Conservation (phyloP, 2,113 vertebrate genomes). For the Salminus brasiliensis region DNA sequence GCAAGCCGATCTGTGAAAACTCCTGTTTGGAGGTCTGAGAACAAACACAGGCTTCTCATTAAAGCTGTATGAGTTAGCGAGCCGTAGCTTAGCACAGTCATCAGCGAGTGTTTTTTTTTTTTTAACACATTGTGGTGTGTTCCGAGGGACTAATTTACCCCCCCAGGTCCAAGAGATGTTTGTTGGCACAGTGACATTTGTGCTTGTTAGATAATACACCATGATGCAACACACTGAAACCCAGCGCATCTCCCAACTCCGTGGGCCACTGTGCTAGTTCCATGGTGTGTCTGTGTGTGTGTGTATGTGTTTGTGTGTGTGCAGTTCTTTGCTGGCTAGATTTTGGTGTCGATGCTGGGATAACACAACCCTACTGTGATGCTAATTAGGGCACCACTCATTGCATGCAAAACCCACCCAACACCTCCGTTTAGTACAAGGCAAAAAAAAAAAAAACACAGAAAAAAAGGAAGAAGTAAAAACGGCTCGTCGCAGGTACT, state of each 20-base stretch:
- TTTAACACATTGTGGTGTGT: slow-evolving; percentile 62
- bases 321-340: slow-evolving; percentile 39
- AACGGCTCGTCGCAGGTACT: slow-evolving; percentile 26
- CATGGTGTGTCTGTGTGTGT: slow-evolving; percentile 53
- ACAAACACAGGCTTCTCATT: slow-evolving; percentile 67
- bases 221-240: slow-evolving; percentile 79
- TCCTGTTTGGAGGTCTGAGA: slow-evolving; percentile 47
- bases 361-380: slow-evolving; percentile 70
- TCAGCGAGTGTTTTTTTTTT: slow-evolving; percentile 49
- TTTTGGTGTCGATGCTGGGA: slow-evolving; percentile 45
- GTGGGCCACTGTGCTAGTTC: slow-evolving; percentile 62
- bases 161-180: slow-evolving; percentile 73
- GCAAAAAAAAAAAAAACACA: background rate
- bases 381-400: slow-evolving; percentile 76
- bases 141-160: slow-evolving; percentile 72
- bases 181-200: slow-evolving; percentile 77
- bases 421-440: slow-evolving; percentile 58
- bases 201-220: slow-evolving; percentile 74
- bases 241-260: slow-evolving; percentile 62
- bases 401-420: slow-evolving; percentile 59
- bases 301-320: slow-evolving; percentile 29
- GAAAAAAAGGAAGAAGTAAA: slow-evolving; percentile 25
- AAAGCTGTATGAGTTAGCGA: slow-evolving; percentile 53
- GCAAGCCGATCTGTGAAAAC: slow-evolving; percentile 55
- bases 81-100: slow-evolving; percentile 56